Conservation (phyloP, 2,797 vertebrate species). For the Acrossocheilus wenchowensis region DNA sequence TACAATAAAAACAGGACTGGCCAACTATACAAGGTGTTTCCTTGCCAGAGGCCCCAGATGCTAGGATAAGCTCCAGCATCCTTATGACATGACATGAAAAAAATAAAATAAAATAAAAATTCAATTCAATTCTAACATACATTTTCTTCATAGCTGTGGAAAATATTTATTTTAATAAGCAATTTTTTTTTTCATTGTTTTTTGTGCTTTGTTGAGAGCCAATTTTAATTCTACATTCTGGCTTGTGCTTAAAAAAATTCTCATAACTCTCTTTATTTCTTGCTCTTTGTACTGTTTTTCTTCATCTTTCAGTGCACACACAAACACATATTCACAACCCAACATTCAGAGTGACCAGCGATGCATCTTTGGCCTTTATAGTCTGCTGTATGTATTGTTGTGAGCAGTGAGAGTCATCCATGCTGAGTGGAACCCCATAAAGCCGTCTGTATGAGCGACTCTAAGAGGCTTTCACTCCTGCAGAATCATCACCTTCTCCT, state of each 20-base stretch:
- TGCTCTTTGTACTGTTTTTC: neutral
- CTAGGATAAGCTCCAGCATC: neutral
- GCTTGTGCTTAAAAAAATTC: neutral
- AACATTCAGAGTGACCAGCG: neutral
- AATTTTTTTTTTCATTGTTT: neutral
- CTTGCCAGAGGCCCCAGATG: neutral
- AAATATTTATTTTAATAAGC: neutral
- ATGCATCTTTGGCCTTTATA: conserved; percentile 28
- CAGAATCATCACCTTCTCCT: conserved; percentile 60
- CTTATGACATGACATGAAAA: neutral
- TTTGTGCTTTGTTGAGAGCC: neutral
- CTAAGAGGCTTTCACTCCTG: conserved; percentile 60
- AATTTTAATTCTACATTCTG: neutral
- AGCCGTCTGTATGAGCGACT: conserved; percentile 55
- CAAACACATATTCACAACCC: conserved; percentile 24
- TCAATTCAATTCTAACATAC: neutral
- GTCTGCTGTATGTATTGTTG: conserved; percentile 51
- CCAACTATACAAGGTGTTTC: neutral
- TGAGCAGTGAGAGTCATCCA: conserved; percentile 52
- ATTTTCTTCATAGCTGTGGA: neutral
- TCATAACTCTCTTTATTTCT: neutral
- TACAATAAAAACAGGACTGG: neutral
- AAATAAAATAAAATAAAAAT: neutral
- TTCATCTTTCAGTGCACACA: neutral
- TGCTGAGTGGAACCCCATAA: conserved; percentile 52